A percentile compares a stretch with the other conserved stretches of the same genome.
Conservation (phyloP, 2,797 vertebrate species). For the Halcyon smyrnensis region DNA sequence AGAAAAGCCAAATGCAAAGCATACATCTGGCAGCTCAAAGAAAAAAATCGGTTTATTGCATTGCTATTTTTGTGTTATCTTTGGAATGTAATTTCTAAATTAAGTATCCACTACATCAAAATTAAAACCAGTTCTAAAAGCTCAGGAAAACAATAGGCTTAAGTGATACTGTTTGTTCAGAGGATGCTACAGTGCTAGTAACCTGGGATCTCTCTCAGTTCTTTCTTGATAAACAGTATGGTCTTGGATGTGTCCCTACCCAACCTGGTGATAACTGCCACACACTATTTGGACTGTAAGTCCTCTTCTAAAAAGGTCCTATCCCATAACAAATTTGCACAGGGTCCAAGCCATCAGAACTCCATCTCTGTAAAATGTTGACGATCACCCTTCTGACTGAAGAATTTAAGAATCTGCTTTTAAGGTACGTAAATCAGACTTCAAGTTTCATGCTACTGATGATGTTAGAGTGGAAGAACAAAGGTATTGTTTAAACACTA, state of each 20-base stretch:
- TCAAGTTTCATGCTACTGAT: not conserved
- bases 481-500: not conserved
- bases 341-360: not conserved
- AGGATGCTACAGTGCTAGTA: not conserved
- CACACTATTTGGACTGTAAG: not conserved
- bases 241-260: rapidly evolving
- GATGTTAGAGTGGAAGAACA: not conserved
- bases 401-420: not conserved
- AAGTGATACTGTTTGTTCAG: not conserved
- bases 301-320: not conserved
- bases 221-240: not conserved
- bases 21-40: not conserved
- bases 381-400: not conserved
- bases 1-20: not conserved
- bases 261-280: not conserved
- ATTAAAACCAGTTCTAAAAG: not conserved
- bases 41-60: not conserved
- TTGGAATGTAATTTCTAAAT: not conserved
- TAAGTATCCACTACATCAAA: not conserved
- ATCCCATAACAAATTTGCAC: not conserved
- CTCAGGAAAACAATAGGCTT: not conserved
- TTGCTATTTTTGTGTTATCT: not conserved
- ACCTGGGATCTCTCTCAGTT: not conserved
- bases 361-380: not conserved
- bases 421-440: not conserved